Base-by-base conservation (phyloP, 2,797 vertebrate genomes). In the Gymnothorax reevesii region DNA sequence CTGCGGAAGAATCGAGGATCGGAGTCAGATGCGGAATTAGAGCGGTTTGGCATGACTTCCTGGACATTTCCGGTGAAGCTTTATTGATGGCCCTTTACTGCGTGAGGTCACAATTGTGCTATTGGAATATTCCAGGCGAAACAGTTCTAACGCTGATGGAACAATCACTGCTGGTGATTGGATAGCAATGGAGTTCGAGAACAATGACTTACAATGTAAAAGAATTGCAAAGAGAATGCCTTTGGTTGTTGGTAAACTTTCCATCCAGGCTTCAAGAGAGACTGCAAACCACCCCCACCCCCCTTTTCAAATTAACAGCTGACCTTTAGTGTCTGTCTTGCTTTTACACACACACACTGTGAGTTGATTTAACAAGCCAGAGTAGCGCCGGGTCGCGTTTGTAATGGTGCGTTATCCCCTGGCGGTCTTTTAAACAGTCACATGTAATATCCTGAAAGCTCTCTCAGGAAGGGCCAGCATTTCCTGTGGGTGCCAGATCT, bases 401-500 rank as follows among this genome's bases (percentile, higher is more conserved):
- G 52, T n/a, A 54, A 54, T 1, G 10, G 15, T 4, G 15, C 15
- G 17, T 79, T 22, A 79, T 52, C 75, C 75, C 20, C 49, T 79
- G 42, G n/a, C 20, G 73, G 75, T 79, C 22, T 79, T 22, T n/a
- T 20, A 54, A 49, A 20, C 49, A 8, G 75, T 55, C 75, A 79
- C 75, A 3, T 79, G 75, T 20, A 79, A 79, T 79, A 79, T 79
- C 75, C 75, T 79, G 75, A 55, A 54, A n/a, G 49, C 6, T 2
- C 75, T 33, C 75, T 22, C 75, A 79, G 75, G 75, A 79, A 79
- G 52, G 55, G 20, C 17, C 52, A 79, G 75, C 42, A 79, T 79
- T 79, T 79, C 75, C 75, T 22, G 75, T 49, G 55, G 49, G 55
- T 7, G 75, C 17, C 55, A 49, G 75, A 54, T 54, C 49, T 7